phyloP scores from a whole-genome alignment of 2,888 invertebrate species.

The Drosophila incognita region DNA sequence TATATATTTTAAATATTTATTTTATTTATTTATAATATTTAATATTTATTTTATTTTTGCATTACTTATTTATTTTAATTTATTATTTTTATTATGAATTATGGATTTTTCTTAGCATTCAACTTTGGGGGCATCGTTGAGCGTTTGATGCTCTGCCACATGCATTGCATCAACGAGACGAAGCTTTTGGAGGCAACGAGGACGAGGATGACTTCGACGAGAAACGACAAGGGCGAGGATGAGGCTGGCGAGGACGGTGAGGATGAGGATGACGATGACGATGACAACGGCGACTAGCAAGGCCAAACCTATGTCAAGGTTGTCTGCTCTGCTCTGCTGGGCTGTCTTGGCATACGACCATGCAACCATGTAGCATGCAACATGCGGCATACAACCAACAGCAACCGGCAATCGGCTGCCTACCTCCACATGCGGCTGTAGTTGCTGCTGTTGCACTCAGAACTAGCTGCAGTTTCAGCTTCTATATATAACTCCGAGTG shows the following conservation, averaged over 20 bases:
- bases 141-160: background rate
- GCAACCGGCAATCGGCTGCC: background rate
- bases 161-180: background rate
- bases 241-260: background rate
- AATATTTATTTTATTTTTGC: no score
- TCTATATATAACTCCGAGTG: background rate
- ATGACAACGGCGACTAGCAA: conserved; percentile 27
- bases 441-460: background rate
- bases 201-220: background rate
- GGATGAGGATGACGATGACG: conserved; percentile 9
- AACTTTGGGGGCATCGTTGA: background rate
- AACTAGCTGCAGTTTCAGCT: background rate
- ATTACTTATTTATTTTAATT: no score
- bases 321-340: conserved; percentile 25
- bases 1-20: no score
- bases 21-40: no score
- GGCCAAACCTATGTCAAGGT: conserved; percentile 60
- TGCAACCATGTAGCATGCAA: conserved; percentile 1
- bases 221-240: background rate
- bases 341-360: conserved; percentile 12
- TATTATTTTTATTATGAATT: background rate
- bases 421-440: background rate
- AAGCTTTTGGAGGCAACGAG: background rate
- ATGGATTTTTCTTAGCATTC: background rate
- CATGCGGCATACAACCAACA: background rate